phyloP scores from a whole-genome alignment of 2,113 vertebrate species.

The Gambusia holbrooki region DNA sequence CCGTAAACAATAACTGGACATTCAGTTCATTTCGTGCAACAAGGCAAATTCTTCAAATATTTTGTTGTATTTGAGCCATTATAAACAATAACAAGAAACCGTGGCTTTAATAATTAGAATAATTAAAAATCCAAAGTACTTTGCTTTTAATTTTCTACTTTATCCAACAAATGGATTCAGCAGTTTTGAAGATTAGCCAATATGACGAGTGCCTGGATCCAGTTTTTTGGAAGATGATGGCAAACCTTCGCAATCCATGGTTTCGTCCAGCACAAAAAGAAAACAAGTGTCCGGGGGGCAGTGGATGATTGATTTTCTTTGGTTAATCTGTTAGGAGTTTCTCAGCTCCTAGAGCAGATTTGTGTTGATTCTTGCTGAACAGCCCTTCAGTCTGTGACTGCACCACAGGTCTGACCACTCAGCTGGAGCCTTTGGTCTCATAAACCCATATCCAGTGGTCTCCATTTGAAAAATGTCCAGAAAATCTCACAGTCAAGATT shows the following conservation, averaged over 20 bases:
- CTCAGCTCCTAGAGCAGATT: constrained; percentile 21
- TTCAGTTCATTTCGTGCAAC: constrained; percentile 50
- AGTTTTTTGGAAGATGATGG: not conserved
- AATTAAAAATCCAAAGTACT: constrained; percentile 70
- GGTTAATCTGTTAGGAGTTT: constrained; percentile 10
- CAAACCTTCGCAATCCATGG: not conserved
- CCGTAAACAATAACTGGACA: constrained; percentile 26
- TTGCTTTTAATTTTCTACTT: constrained; percentile 32
- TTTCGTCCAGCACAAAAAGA: constrained; percentile 10
- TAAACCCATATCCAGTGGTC: not conserved
- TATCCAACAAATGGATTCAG: constrained; percentile 9
- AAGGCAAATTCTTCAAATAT: constrained; percentile 42
- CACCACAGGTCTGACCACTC: not conserved
- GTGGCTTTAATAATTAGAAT: constrained; percentile 61
- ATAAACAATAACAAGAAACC: constrained; percentile 45
- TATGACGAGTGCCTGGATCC: not conserved
- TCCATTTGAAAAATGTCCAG: not conserved
- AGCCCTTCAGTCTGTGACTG: not conserved
- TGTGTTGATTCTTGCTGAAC: constrained; percentile 17
- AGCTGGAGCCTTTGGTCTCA: not conserved
- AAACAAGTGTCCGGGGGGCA: constrained; percentile 5
- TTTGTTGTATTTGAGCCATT: constrained; percentile 58
- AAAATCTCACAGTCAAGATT: constrained; percentile 30
- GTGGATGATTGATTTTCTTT: constrained; percentile 26
- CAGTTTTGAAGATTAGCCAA: constrained; percentile 17